Evolutionary conservation across 2,888 invertebrate species (phyloP), one percentile per base, ranked within the genome.

Genomic region (Steinernema hermaphroditum): DNA sequence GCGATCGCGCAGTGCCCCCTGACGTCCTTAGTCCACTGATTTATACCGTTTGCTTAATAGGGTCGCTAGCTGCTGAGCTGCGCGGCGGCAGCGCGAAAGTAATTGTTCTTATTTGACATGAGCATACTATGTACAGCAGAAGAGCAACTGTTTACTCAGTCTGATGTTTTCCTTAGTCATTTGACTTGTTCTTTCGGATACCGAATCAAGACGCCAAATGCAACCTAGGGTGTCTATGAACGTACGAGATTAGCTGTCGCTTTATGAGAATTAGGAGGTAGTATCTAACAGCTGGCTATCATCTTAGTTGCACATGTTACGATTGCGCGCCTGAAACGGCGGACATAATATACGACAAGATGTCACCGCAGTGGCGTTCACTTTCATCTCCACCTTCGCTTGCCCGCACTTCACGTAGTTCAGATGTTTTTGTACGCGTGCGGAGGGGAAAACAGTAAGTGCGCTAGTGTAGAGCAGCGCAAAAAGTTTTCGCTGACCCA

Each of bases 51-150:
- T 54, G 54, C 54, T 27, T 27, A 54, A 54, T 27, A 54, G 54
- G 27, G 54, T 54, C 54, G 54, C 27, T 22, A 27, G 54, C 54
- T 27, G 54, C 27, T 27, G 27, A 24, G 54, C 54, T 22, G 22
- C 4, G 54, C 27, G 54, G 46, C 27, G 37, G 6, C 54, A 24
- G 22, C 54, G 54, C 27, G 6, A 46, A 46, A 24, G 54, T 54
- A 54, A 54, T 54, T 54, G 54, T 54, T 24, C 54, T 54, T 54
- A 54, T 54, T 54, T 54, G 54, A 54, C 54, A 54, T 54, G 54
- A 54, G 54, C 54, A 54, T 54, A 54, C 54, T 54, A 54, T 22
- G 54, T 54, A 54, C 54, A 54, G 19, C 16, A 46, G 46, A 46
- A 19, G 46, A 46, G 54, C 54, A 6, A 54, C 9, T 54, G 54